Percentiles rank a stretch among this genome's conserved stretches.
phyloP scores from a whole-genome alignment of 2,888 invertebrate genomes.

The Stenichneumon culpator region DNA sequence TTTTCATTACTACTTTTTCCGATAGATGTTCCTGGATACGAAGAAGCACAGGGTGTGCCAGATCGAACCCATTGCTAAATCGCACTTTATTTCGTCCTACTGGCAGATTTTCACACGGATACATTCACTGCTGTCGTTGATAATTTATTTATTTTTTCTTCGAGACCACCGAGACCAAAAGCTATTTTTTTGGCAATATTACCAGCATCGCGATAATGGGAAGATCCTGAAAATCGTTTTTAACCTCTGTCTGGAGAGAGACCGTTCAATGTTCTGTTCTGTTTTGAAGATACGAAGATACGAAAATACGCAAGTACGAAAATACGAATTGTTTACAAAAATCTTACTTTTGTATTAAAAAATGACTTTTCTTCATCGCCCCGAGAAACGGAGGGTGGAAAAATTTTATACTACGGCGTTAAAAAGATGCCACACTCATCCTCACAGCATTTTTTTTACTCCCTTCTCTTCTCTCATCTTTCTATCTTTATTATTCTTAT shows the following conservation, averaged over 20 bases:
- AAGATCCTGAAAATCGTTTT: slow-evolving; percentile 49
- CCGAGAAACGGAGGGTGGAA: slow-evolving; percentile 1
- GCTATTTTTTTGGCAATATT: slow-evolving; percentile 27
- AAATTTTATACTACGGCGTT: slow-evolving; percentile 1
- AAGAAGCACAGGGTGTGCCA: slow-evolving; percentile 9
- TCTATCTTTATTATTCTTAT: slow-evolving; percentile 16
- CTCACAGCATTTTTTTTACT: slow-evolving; percentile 26
- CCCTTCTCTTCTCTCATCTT: slow-evolving; percentile 11
- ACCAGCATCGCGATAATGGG: slow-evolving; percentile 43
- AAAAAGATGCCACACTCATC: slow-evolving; percentile 26
- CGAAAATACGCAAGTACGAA: no score
- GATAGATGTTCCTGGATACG: slow-evolving; percentile 43
- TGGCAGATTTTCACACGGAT: slow-evolving; percentile 48
- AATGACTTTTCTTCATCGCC: slow-evolving; percentile 57
- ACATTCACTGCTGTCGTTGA: slow-evolving; percentile 29
- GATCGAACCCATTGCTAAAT: slow-evolving; percentile 25
- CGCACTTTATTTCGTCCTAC: slow-evolving; percentile 32
- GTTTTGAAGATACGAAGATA: no score
- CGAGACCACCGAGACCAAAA: background rate
- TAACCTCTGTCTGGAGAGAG: slow-evolving; percentile 8
- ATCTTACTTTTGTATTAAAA: slow-evolving; percentile 62
- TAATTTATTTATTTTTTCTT: slow-evolving; percentile 1
- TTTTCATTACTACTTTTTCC: slow-evolving; percentile 56
- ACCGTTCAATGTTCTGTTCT: slow-evolving; percentile 27
- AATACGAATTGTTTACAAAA: slow-evolving; percentile 4